Base-by-base conservation (phyloP, 1,140 invertebrate species). In the Stegodyphus mimosarum region DNA sequence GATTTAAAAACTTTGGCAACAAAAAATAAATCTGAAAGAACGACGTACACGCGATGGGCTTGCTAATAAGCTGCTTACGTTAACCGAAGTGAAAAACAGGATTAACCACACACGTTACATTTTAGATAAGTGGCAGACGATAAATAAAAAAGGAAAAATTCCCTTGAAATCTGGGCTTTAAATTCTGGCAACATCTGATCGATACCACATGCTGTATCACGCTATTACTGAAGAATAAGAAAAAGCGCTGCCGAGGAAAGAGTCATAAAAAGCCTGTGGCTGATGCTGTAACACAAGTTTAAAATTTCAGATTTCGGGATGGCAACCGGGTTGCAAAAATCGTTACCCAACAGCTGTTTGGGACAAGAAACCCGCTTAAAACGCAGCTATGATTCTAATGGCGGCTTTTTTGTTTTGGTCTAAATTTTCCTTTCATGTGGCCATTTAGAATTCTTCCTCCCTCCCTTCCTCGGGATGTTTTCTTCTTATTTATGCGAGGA, bases 241-340 rank as follows among this genome's bases (percentile, higher is more conserved):
- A 63, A 76, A 6, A n/a, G 51, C 48, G 6, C 72, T 7, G 33
- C 72, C 48, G 33, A 3, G 33, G 76, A 69, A 53, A 52, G 64
- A 69, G 76, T 49, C 33, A 78, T 69, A 78, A 78, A 78, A 78
- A 71, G 6, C 15, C 49, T 64, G 33, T 67, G 63, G 15, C 17
- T 52, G 76, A 69, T 13, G 17, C 49, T 53, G 6, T 33, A 51
- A 66, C 50, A 78, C 76, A 70, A 78, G 76, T 69, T 78, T 78
- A 78, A 67, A 78, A 78, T 78, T 78, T 78, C 50, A 78, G 64
- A 78, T 78, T 78, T 78, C 15, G 60, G 33, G 76, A 69, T 53
- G 17, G 66, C 33, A 64, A 76, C 6, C 55, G 33, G 18, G 55
- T 48, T 33, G 15, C 76, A 78, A 78, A 78, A 78, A 78, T 78